phyloP scores from a whole-genome alignment of 2,797 vertebrate genomes.

The Pipistrellus pipistrellus region DNA sequence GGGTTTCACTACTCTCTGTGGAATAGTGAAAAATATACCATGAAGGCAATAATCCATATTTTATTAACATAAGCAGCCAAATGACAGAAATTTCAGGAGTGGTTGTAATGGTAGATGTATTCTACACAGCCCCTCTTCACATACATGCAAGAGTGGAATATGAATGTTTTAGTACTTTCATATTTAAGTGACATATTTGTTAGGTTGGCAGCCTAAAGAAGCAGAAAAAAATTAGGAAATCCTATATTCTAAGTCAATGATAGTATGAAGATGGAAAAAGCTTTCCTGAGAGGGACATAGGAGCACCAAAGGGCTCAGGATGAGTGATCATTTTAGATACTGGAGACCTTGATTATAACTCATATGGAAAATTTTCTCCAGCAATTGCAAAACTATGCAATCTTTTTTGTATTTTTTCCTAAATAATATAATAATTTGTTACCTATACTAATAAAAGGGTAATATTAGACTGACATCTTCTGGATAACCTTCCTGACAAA shows the following conservation, averaged over 20 bases:
- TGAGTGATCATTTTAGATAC: not conserved
- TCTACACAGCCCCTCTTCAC: not conserved
- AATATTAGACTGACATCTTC: too few species aligned
- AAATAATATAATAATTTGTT: slow-evolving; percentile 16
- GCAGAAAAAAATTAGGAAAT: not conserved
- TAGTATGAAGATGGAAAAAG: not conserved
- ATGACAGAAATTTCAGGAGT: not conserved
- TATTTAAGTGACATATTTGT: not conserved
- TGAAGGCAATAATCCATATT: not conserved
- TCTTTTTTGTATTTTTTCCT: not conserved
- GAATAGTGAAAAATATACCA: not conserved
- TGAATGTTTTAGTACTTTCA: not conserved
- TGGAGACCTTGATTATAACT: not conserved
- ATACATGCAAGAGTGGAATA: not conserved
- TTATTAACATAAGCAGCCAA: not conserved
- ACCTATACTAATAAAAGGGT: not conserved
- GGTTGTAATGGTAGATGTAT: not conserved
- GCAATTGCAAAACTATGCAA: not conserved
- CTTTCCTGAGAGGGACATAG: not conserved
- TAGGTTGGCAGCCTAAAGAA: not conserved
- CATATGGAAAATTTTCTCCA: not conserved
- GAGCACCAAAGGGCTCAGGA: not conserved
- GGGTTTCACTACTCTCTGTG: too few species aligned
- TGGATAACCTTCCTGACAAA: too few species aligned
- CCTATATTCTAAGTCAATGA: not conserved